Percentiles rank a stretch among this genome's conserved stretches.
Evolutionary conservation across 2,888 invertebrate genomes (phyloP).

Genomic region (Venusia cambrica): DNA sequence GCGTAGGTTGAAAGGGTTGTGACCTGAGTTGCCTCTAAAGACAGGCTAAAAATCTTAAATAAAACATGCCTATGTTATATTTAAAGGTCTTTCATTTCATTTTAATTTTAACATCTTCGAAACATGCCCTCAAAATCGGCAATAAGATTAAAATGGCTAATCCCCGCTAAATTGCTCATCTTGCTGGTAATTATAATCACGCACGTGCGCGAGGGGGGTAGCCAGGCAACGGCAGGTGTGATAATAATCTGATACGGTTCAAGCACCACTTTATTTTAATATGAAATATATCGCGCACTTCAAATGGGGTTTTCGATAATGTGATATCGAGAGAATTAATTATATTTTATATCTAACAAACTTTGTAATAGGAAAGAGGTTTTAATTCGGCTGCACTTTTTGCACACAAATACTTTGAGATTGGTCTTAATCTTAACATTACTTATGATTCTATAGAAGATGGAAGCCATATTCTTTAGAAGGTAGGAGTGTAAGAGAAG

Average conservation of each 20-base stretch:
- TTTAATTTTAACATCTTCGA: no score
- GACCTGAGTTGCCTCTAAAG: no score
- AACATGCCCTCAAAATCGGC: constrained; percentile 38
- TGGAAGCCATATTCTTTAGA: no score
- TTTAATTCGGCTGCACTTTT: no score
- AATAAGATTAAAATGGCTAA: constrained; percentile 64
- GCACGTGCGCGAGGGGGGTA: constrained; percentile 57
- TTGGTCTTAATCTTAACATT: no score
- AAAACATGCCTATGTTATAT: constrained; percentile 32
- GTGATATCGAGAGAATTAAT: constrained; percentile 5
- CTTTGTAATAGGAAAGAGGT: no score
- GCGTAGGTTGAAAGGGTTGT: no score
- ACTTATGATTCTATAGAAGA: no score
- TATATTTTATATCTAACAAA: neutral
- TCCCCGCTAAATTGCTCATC: constrained; percentile 69
- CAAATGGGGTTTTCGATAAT: neutral
- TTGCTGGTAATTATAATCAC: constrained; percentile 54
- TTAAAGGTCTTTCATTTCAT: constrained; percentile 23
- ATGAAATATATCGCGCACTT: constrained; percentile 15
- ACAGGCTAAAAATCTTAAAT: neutral
- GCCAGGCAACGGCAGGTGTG: constrained; percentile 48
- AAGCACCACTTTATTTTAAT: constrained; percentile 20
- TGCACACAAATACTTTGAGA: no score
- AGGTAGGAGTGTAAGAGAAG: no score
- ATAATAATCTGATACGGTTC: constrained; percentile 20